Evolutionary conservation across 2,797 vertebrate species (phyloP).

Genomic region (Enteromius fasciolatus): DNA sequence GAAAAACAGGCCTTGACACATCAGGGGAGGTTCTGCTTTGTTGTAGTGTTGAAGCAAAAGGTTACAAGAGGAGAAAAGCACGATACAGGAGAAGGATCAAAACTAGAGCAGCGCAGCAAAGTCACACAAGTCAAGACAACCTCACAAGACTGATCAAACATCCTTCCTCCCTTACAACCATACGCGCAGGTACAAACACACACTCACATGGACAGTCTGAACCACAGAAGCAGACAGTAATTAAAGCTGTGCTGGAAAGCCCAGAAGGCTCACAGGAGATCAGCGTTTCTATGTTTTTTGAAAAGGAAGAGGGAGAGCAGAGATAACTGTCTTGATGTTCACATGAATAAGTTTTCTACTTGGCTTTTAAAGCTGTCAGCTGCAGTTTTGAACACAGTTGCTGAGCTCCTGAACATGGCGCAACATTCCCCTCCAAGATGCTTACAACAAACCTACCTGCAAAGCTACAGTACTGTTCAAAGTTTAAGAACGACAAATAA

Average conservation of each 20-base stretch:
- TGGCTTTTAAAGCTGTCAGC: slow-evolving; percentile 41
- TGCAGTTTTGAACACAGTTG: slow-evolving; percentile 38
- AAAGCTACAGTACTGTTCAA: too few relatives aligned
- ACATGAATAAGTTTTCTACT: slow-evolving; percentile 42
- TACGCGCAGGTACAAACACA: slow-evolving; percentile 46
- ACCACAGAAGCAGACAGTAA: slow-evolving; percentile 56
- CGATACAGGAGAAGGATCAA: slow-evolving; percentile 23
- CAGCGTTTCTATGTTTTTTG: slow-evolving; percentile 45
- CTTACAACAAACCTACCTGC: too few relatives aligned
- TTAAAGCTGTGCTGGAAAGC: slow-evolving; percentile 59
- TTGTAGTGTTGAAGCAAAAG: slow-evolving; percentile 17
- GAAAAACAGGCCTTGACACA: slow-evolving; percentile 51
- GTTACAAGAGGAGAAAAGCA: slow-evolving; percentile 11
- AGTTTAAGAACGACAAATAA: too few relatives aligned
- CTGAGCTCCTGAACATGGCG: slow-evolving; percentile 25
- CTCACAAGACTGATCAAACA: slow-evolving; percentile 52
- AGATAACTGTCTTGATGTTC: slow-evolving; percentile 47
- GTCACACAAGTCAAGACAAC: slow-evolving; percentile 51
- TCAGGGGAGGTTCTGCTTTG: slow-evolving; percentile 41
- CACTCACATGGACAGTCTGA: slow-evolving; percentile 31
- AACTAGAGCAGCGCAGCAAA: slow-evolving; percentile 34
- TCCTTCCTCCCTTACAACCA: slow-evolving; percentile 29
- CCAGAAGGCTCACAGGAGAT: slow-evolving; percentile 56
- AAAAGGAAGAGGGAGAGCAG: slow-evolving; percentile 42
- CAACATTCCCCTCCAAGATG: not conserved